Evolutionary conservation across 2,113 vertebrate species (phyloP), one percentile per base, ranked within the genome.

Genomic region (Corythornis cristatus): DNA sequence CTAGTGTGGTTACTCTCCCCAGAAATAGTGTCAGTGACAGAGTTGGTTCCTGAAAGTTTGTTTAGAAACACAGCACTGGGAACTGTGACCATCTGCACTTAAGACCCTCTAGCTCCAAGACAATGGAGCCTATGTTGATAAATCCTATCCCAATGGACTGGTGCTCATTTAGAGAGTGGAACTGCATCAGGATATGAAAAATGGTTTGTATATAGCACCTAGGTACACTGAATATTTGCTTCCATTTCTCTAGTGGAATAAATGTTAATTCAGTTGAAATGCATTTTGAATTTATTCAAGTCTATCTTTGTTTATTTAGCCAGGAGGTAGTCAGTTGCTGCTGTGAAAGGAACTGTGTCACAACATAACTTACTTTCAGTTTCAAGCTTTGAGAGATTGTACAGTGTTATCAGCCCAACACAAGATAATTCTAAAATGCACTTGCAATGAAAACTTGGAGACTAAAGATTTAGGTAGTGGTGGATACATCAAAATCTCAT

Each of bases 401-500:
- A 10, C 46, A 62, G 21, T 40, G 48, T 58, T 92, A 62, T 22
- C 88, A 60, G 35, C 65, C 62, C 51, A 28, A 46, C 43, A 48
- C 21, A 48, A 68, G 57, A 21, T 35, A 83, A 81, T 91, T 91
- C 66, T 42, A 9, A 71, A 83, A 71, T 88, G 58, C 35, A 62
- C 54, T 86, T 93, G 60, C 26, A 65, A 15, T 60, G 78, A 68
- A 92, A 95, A 94, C 66, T 61, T 74, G 50, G 81, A 93, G 56
- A 75, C 37, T 86, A 75, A 50, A n/a, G 51, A 92, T 93, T 91
- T 77, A 66, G 51, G 26, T 14, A 81, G 82, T 48, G 31, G 48
- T 96, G 89, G 88, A 96, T 95, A 62, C 43, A 89, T 66, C 61
- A 81, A 88, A 88, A 68, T 77, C 54, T 78, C 76, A 88, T 82